phyloP scores from a whole-genome alignment of 2,888 invertebrate genomes.

The Lasius fuliginosus region DNA sequence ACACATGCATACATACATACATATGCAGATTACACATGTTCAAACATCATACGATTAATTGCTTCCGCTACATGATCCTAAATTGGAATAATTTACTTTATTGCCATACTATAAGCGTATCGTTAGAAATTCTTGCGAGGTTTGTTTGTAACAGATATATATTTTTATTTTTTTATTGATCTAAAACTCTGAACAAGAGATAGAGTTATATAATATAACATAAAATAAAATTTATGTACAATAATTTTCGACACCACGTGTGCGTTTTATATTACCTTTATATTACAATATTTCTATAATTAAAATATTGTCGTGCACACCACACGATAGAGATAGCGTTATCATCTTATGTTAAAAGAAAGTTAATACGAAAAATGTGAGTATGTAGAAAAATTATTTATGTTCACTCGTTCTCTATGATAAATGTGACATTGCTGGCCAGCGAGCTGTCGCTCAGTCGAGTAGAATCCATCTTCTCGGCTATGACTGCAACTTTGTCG shows the following conservation, averaged over 20 bases:
- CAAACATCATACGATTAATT: not conserved
- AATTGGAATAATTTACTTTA: constrained; percentile 8
- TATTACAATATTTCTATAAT: not conserved
- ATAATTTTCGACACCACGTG: not conserved
- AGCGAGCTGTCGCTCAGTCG: constrained; percentile 69
- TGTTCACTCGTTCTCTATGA: constrained; percentile 73
- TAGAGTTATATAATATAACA: not conserved
- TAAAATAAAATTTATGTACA: constrained; percentile 31
- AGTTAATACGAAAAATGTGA: not conserved
- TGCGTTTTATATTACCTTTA: constrained; percentile 3
- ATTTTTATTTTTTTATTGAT: constrained; percentile 48
- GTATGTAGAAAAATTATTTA: not conserved
- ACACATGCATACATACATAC: not conserved
- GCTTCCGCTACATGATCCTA: not conserved
- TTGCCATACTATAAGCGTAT: constrained; percentile 17
- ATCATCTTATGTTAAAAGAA: not conserved
- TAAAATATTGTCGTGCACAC: not conserved
- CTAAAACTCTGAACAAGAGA: not conserved
- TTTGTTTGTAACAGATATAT: constrained; percentile 31
- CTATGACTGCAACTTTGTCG: not conserved
- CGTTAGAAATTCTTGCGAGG: not conserved
- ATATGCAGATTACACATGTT: not conserved
- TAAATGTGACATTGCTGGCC: constrained; percentile 77
- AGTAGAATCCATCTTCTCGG: not conserved
- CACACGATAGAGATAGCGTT: not conserved